Conservation (phyloP, 2,888 invertebrate species). For the Anagyrus pseudococci region DNA sequence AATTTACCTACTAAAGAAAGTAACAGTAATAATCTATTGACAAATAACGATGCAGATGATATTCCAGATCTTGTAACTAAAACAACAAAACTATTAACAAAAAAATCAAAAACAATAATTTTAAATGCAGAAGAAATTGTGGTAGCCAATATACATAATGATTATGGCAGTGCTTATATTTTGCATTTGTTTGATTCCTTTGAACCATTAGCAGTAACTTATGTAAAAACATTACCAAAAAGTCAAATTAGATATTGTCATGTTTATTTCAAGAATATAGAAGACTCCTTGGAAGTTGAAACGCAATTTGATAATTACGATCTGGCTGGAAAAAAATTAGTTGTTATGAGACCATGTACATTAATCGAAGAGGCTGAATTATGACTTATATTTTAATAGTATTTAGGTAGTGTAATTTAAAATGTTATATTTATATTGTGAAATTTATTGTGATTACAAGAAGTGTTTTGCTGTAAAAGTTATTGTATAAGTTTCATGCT, state of each 20-base stretch:
- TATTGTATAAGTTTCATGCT: no score
- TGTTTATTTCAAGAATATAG: constrained; percentile 46
- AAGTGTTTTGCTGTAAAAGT: neutral
- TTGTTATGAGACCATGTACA: constrained; percentile 44
- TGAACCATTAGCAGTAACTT: constrained; percentile 46
- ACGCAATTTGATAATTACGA: constrained; percentile 45
- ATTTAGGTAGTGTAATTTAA: no score
- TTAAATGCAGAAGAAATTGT: constrained; percentile 46
- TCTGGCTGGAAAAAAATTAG: constrained; percentile 44
- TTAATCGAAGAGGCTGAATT: constrained; percentile 35
- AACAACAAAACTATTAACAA: no score
- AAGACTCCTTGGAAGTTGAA: constrained; percentile 44
- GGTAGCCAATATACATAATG: constrained; percentile 49
- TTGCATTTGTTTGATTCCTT: constrained; percentile 49
- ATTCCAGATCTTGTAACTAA: no score
- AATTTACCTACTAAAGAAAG: no score
- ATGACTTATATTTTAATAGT: no score
- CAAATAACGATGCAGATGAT: no score
- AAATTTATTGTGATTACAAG: neutral
- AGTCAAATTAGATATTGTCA: constrained; percentile 47
- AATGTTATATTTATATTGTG: no score
- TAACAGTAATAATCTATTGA: no score
- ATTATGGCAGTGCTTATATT: constrained; percentile 45
- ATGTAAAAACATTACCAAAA: constrained; percentile 38
- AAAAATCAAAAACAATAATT: no score